Conservation (phyloP, 2,888 invertebrate genomes). For the Drosophila barbarae region DNA sequence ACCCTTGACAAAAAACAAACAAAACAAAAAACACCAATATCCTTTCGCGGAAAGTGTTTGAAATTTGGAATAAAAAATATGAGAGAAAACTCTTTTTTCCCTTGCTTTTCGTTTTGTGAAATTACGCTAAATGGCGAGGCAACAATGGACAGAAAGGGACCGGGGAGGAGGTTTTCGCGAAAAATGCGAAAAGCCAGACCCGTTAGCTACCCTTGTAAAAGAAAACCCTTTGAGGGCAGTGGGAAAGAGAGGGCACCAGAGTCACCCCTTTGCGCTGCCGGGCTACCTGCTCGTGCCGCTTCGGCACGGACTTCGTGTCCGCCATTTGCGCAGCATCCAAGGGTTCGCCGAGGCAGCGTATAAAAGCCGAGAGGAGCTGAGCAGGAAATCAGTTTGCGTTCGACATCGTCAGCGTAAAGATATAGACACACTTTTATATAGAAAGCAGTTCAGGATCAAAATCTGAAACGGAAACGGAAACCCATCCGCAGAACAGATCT, state of each 20-base stretch:
- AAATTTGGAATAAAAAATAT: conserved; percentile 5
- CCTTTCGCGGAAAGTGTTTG: conserved; percentile 21
- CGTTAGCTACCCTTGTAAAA: conserved; percentile 61
- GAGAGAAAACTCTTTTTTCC: conserved; percentile 22
- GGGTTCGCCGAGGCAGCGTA: conserved; percentile 48
- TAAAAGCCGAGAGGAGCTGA: conserved; percentile 59
- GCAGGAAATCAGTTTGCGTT: conserved; percentile 67
- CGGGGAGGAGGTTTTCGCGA: conserved; percentile 50
- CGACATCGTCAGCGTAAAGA: conserved; percentile 57
- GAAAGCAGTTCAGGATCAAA: neutral
- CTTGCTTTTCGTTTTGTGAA: conserved; percentile 11
- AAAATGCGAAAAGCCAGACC: conserved; percentile 49
- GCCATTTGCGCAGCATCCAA: conserved; percentile 30
- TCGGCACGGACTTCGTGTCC: conserved; percentile 24
- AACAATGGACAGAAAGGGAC: conserved; percentile 42
- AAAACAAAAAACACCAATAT: conserved; percentile 12
- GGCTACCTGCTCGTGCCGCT: conserved; percentile 50
- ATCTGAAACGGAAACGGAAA: conserved; percentile 8
- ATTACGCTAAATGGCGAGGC: conserved; percentile 41
- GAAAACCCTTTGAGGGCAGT: conserved; percentile 52
- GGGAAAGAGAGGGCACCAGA: neutral
- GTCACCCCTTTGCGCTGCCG: conserved; percentile 38
- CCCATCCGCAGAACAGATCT: conserved; percentile 8
- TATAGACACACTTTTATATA: conserved; percentile 2
- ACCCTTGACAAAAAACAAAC: neutral